Percentiles rank a stretch among this genome's conserved stretches.
These are phyloP conservation scores for Chitala chitala DNA, from an alignment of 2,113 vertebrate species.

Conservation along the genomic window DNA sequence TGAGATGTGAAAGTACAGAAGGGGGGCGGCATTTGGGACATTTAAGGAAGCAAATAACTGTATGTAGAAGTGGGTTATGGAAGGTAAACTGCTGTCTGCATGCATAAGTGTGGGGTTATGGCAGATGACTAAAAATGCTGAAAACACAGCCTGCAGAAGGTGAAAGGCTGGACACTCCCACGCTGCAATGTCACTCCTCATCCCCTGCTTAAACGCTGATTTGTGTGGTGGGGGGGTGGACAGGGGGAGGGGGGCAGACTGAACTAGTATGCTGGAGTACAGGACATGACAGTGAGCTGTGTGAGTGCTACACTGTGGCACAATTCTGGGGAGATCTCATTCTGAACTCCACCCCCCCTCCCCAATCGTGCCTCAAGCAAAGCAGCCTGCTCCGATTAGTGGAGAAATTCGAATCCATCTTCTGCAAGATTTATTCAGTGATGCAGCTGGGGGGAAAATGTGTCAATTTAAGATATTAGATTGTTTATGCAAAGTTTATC, in stretches of 20 bases:
- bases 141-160: no score
- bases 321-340: slow-evolving; percentile 10
- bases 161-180: no score
- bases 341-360: slow-evolving; percentile 8
- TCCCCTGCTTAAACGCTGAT: no score
- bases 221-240: no score
- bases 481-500: slow-evolving; percentile 42
- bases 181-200: no score
- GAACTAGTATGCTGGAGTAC: neutral
- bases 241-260: neutral
- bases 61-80: no score
- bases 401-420: slow-evolving; percentile 40
- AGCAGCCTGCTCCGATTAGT: slow-evolving; percentile 34
- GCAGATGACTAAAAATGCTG: no score
- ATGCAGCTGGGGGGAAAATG: slow-evolving; percentile 40
- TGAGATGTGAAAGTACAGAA: no score
- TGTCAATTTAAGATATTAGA: slow-evolving; percentile 45
- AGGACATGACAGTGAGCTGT: neutral
- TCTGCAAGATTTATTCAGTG: slow-evolving; percentile 32
- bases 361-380: slow-evolving; percentile 30
- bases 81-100: no score
- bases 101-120: no score
- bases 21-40: no score
- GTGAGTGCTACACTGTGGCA: neutral
- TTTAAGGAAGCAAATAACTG: no score